Conservation (phyloP, 1,140 invertebrate genomes). For the Pogonognathellus flavescens region DNA sequence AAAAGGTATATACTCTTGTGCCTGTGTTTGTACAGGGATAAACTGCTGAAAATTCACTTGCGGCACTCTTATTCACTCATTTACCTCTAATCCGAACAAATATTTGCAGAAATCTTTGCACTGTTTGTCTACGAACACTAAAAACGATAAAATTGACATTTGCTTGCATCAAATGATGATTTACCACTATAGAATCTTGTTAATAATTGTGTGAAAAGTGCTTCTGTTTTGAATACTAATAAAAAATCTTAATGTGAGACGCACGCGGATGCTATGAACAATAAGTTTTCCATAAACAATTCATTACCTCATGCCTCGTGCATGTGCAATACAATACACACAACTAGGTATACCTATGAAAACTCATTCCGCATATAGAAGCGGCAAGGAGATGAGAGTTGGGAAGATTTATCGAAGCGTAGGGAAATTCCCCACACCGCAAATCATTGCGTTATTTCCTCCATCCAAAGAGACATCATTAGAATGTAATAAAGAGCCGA, state of each 20-base stretch:
- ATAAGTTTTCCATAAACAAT: too few relatives aligned
- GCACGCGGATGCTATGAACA: too few relatives aligned
- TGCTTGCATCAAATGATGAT: not conserved
- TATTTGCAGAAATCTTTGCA: slow-evolving; percentile 39
- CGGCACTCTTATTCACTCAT: not conserved
- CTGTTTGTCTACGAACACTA: slow-evolving; percentile 11
- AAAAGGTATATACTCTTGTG: not conserved
- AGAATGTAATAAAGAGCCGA: slow-evolving; percentile 46
- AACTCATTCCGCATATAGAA: too few relatives aligned
- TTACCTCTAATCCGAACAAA: slow-evolving; percentile 33
- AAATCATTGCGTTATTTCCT: slow-evolving; percentile 30
- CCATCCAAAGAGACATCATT: slow-evolving; percentile 26
- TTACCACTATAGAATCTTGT: not conserved
- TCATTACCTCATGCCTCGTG: too few relatives aligned
- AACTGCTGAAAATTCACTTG: slow-evolving; percentile 11
- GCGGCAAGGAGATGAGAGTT: too few relatives aligned
- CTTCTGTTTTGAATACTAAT: slow-evolving; percentile 1
- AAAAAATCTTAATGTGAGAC: too few relatives aligned
- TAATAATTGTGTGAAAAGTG: not conserved
- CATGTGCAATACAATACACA: too few relatives aligned
- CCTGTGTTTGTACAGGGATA: not conserved
- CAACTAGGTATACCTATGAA: too few relatives aligned
- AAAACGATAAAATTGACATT: slow-evolving; percentile 33
- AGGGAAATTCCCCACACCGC: slow-evolving; percentile 15
- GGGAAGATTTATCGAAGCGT: slow-evolving; percentile 34